A percentile compares a stretch with the other conserved stretches of the same genome.
Conservation (phyloP, 2,888 invertebrate species). For the Hedychridium roseum region DNA sequence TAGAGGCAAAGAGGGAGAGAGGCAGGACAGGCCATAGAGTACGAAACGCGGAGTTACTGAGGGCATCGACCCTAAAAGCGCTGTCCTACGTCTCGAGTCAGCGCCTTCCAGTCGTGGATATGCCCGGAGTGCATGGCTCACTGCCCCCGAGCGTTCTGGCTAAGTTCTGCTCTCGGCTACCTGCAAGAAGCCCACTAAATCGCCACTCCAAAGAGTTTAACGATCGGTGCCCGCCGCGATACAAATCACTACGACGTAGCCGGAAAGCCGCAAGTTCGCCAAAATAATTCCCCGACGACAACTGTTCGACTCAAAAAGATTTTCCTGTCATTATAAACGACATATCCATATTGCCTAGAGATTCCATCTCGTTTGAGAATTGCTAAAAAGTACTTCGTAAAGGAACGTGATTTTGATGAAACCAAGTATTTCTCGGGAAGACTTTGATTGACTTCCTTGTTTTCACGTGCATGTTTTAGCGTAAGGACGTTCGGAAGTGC, state of each 20-base stretch:
- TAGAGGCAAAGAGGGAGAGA: slow-evolving; percentile 3
- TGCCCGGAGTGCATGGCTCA: slow-evolving; percentile 12
- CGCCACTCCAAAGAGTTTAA: slow-evolving; percentile 30
- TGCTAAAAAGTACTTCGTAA: too few relatives aligned
- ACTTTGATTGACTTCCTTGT: too few relatives aligned
- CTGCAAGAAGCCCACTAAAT: slow-evolving; percentile 27
- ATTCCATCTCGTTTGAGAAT: too few relatives aligned
- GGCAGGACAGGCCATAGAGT: slow-evolving; percentile 25
- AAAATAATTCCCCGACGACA: too few relatives aligned
- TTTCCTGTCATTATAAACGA: too few relatives aligned
- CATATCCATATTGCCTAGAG: too few relatives aligned
- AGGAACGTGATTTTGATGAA: too few relatives aligned
- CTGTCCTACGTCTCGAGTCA: slow-evolving; percentile 46
- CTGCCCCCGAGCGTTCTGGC: slow-evolving; percentile 1
- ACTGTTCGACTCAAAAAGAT: too few relatives aligned
- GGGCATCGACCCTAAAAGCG: slow-evolving; percentile 52
- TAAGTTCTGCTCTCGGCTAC: slow-evolving; percentile 11
- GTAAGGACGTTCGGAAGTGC: too few relatives aligned
- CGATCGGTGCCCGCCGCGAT: slow-evolving; percentile 26
- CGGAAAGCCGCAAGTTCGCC: slow-evolving; percentile 13
- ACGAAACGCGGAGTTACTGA: slow-evolving; percentile 44
- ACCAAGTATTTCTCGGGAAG: too few relatives aligned
- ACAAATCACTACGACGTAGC: slow-evolving; percentile 23
- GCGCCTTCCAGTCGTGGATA: slow-evolving; percentile 12
- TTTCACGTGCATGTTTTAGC: too few relatives aligned